These are phyloP conservation scores for Oncopeltus fasciatus DNA, from an alignment of 1,140 invertebrate species.

Conservation along the genomic window DNA sequence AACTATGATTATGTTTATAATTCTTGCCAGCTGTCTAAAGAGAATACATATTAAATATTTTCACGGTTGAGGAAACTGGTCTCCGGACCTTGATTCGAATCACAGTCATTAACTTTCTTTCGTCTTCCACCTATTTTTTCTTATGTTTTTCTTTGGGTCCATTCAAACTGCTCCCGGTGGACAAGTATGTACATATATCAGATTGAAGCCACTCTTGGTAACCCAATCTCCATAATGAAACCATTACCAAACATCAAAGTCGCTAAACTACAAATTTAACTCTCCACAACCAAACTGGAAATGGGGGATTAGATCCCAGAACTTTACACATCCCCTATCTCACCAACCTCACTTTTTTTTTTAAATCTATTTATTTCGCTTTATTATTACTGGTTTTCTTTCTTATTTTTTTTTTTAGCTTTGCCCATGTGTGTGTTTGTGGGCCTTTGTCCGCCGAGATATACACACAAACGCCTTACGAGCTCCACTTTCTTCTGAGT, in stretches of 20 bases:
- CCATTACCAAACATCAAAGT: constrained; percentile 9
- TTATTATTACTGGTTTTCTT: neutral
- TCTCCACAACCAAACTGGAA: neutral
- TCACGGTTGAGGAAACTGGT: neutral
- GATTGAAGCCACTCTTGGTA: neutral
- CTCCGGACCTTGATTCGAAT: neutral
- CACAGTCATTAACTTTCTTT: neutral
- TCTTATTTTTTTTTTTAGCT: neutral
- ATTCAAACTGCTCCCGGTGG: neutral
- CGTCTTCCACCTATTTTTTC: too few relatives aligned
- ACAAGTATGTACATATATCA: constrained; percentile 1
- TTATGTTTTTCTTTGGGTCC: too few relatives aligned
- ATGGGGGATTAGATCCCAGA: neutral
- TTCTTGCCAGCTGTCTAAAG: too few relatives aligned
- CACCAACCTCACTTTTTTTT: neutral
- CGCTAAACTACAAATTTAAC: neutral
- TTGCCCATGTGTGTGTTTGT: too few relatives aligned
- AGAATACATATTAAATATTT: neutral
- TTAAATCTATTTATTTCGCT: neutral
- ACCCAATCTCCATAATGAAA: neutral
- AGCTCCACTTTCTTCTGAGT: neutral
- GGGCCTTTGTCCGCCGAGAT: too few relatives aligned
- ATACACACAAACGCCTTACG: too few relatives aligned
- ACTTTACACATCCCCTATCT: neutral
- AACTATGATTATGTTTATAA: too few relatives aligned